phyloP scores from a whole-genome alignment of 2,888 invertebrate genomes.

The Mylabris sibirica region DNA sequence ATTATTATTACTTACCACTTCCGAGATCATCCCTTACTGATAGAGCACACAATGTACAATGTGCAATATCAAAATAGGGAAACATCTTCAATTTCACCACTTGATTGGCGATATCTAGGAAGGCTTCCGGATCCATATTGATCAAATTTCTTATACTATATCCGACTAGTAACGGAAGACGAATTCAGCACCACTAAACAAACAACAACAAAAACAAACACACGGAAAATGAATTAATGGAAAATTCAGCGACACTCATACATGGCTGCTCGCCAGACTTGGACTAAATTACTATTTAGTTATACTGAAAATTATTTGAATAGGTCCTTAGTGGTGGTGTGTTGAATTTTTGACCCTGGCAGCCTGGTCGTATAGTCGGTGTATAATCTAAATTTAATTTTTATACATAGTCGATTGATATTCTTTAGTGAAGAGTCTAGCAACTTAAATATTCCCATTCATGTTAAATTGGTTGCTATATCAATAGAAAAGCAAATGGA shows the following conservation, averaged over 20 bases:
- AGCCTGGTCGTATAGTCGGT: no score
- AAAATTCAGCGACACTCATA: conserved; percentile 32
- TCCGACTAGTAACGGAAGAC: neutral
- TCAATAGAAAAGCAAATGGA: no score
- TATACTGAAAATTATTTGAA: neutral
- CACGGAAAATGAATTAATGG: conserved; percentile 16
- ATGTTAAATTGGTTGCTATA: neutral
- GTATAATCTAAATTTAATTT: conserved; percentile 30
- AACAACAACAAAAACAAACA: conserved; percentile 22
- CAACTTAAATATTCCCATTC: neutral
- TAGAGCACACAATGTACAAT: conserved; percentile 92
- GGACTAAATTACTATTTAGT: conserved; percentile 25
- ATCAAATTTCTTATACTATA: neutral
- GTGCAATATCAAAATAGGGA: conserved; percentile 98
- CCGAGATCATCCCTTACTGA: conserved; percentile 96
- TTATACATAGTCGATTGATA: conserved; percentile 17
- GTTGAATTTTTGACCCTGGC: conserved; percentile 29
- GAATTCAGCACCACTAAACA: neutral
- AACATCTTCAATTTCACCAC: conserved; percentile 99
- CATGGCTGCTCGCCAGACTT: conserved; percentile 34
- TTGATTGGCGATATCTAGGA: conserved; percentile 97
- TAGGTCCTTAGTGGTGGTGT: conserved; percentile 15
- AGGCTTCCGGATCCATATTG: conserved; percentile 93
- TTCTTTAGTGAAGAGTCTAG: neutral
- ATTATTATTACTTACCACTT: conserved; percentile 70